Evolutionary conservation across 2,797 vertebrate genomes (phyloP).

Genomic region (Botia kubotai): DNA sequence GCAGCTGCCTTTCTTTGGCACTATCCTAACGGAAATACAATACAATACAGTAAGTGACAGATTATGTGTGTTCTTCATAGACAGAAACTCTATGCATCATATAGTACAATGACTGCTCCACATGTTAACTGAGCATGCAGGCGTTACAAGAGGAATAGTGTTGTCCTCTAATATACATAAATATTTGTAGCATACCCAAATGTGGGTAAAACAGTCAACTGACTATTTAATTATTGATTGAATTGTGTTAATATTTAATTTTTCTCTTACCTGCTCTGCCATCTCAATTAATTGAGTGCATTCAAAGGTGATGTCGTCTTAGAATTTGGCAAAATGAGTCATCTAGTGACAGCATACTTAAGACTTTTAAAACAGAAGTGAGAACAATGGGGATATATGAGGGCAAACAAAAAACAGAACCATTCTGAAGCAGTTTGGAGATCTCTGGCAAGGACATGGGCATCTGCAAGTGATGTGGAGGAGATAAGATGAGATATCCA

Average conservation of each 20-base stretch:
- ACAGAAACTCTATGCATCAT: too few species aligned
- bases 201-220: too few species aligned
- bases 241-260: too few species aligned
- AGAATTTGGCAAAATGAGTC: neutral
- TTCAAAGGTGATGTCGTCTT: neutral
- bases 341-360: neutral
- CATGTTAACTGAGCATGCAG: too few species aligned
- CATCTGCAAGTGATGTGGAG: constrained; percentile 1
- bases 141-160: too few species aligned
- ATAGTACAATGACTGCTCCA: too few species aligned
- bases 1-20: neutral
- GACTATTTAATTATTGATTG: too few species aligned
- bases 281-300: too few species aligned
- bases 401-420: neutral
- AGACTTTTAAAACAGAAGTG: neutral
- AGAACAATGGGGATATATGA: neutral
- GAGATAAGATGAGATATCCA: neutral
- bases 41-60: neutral
- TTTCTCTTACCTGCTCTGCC: too few species aligned
- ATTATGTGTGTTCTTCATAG: neutral
- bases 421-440: neutral
- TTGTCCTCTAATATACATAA: too few species aligned
- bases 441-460: neutral
- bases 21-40: neutral
- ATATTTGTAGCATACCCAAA: too few species aligned